These are phyloP conservation scores for Ranitomeya variabilis DNA, from an alignment of 2,113 vertebrate genomes.

Conservation along the genomic window DNA sequence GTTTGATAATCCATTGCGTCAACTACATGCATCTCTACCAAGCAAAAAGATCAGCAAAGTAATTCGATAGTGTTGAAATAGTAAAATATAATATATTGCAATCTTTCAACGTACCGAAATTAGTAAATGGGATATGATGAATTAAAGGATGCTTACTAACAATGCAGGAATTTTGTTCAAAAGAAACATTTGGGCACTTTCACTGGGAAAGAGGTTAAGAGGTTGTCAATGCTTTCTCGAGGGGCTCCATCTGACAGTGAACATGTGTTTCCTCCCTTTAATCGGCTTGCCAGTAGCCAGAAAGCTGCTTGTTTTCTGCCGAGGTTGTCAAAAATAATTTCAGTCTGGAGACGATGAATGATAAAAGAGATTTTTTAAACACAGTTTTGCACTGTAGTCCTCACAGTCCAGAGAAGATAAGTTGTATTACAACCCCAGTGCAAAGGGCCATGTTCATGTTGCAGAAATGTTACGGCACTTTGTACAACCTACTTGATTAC, in stretches of 20 bases:
- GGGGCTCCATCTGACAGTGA: slow-evolving; percentile 85
- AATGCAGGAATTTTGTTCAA: slow-evolving; percentile 76
- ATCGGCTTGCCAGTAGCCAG: slow-evolving; percentile 85
- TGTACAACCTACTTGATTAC: slow-evolving; percentile 75
- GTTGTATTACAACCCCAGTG: slow-evolving; percentile 78
- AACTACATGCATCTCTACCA: not conserved
- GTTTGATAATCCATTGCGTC: not conserved
- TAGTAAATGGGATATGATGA: slow-evolving; percentile 68
- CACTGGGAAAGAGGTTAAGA: slow-evolving; percentile 84
- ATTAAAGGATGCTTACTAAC: slow-evolving; percentile 77
- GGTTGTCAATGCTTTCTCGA: slow-evolving; percentile 85
- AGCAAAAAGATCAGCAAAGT: slow-evolving; percentile 32
- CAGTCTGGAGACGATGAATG: slow-evolving; percentile 83
- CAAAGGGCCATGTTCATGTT: slow-evolving; percentile 72
- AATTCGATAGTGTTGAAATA: slow-evolving; percentile 56
- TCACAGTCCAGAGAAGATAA: slow-evolving; percentile 76
- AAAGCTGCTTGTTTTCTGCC: slow-evolving; percentile 84
- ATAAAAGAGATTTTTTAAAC: slow-evolving; percentile 85
- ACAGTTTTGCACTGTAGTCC: slow-evolving; percentile 79
- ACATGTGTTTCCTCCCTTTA: slow-evolving; percentile 94
- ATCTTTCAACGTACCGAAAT: slow-evolving; percentile 63
- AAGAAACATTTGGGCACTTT: slow-evolving; percentile 81
- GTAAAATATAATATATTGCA: slow-evolving; percentile 58
- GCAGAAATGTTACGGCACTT: slow-evolving; percentile 72
- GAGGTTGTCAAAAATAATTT: slow-evolving; percentile 87